Conservation (phyloP, 2,113 vertebrate species). For the Grammomys surdaster region DNA sequence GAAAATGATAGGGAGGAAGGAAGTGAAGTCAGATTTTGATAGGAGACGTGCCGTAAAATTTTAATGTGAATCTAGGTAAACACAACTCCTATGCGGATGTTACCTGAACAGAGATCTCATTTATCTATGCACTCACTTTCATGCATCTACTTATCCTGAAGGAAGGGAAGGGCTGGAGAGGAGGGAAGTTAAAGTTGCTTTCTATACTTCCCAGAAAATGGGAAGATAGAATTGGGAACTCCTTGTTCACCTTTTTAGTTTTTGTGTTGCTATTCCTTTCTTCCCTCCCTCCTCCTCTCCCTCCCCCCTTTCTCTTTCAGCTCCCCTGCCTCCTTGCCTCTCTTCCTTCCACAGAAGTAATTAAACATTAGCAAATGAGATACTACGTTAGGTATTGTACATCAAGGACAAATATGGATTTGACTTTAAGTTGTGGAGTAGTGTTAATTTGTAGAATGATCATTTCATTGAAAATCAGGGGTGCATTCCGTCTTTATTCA, state of each 20-base stretch:
- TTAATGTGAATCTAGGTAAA: slow-evolving; percentile 16
- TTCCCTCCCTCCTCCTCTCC: too few relatives aligned
- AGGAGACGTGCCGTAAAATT: background rate
- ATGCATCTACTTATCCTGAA: background rate
- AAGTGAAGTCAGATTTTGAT: slow-evolving; percentile 23
- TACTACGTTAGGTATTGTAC: background rate
- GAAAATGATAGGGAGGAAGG: background rate
- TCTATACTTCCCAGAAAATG: slow-evolving; percentile 19
- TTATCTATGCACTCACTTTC: background rate
- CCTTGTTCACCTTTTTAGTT: background rate
- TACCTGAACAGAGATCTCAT: background rate
- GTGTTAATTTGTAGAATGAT: background rate
- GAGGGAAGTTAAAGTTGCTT: background rate
- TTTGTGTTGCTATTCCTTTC: background rate
- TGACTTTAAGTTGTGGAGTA: slow-evolving; percentile 4
- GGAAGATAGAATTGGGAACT: slow-evolving; percentile 20
- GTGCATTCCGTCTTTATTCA: background rate
- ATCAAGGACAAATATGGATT: background rate
- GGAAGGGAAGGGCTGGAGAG: background rate
- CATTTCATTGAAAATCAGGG: slow-evolving; percentile 26
- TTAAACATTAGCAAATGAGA: background rate
- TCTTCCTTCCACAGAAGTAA: background rate
- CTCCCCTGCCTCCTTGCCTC: background rate
- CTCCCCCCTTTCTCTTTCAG: background rate
- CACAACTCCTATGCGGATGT: background rate